phyloP scores from a whole-genome alignment of 1,140 invertebrate genomes.

The Argopecten irradians region DNA sequence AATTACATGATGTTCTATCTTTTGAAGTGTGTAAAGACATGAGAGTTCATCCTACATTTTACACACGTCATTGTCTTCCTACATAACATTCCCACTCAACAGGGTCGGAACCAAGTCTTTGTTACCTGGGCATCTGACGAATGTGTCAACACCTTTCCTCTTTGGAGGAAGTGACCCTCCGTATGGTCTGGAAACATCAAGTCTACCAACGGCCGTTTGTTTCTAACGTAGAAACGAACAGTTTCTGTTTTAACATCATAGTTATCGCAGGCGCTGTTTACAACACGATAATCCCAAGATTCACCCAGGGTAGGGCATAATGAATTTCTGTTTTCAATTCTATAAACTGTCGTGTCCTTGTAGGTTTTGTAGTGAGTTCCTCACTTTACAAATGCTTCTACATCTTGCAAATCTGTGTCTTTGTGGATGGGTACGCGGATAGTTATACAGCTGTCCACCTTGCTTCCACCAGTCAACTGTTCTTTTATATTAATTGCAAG shows the following conservation, averaged over 20 bases:
- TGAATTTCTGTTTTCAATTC: neutral
- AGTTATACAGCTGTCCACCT: too few species aligned
- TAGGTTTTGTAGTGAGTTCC: neutral
- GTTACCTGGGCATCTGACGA: neutral
- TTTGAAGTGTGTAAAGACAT: too few species aligned
- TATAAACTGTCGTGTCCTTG: neutral
- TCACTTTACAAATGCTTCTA: too few species aligned
- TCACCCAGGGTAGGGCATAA: neutral
- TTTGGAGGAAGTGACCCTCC: neutral
- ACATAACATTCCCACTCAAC: neutral
- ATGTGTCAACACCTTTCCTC: neutral
- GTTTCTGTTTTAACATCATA: neutral
- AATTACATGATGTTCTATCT: too few species aligned
- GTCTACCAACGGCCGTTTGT: neutral
- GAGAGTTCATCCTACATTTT: too few species aligned
- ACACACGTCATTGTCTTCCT: neutral
- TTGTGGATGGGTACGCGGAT: too few species aligned
- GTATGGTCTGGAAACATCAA: neutral
- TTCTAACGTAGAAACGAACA: neutral
- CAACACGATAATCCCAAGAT: neutral
- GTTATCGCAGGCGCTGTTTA: neutral
- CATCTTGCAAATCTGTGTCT: too few species aligned
- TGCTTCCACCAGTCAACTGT: too few species aligned
- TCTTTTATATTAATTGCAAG: too few species aligned
- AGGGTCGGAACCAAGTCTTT: neutral